Conservation (phyloP, 2,797 vertebrate species). For the Trichosurus vulpecula region DNA sequence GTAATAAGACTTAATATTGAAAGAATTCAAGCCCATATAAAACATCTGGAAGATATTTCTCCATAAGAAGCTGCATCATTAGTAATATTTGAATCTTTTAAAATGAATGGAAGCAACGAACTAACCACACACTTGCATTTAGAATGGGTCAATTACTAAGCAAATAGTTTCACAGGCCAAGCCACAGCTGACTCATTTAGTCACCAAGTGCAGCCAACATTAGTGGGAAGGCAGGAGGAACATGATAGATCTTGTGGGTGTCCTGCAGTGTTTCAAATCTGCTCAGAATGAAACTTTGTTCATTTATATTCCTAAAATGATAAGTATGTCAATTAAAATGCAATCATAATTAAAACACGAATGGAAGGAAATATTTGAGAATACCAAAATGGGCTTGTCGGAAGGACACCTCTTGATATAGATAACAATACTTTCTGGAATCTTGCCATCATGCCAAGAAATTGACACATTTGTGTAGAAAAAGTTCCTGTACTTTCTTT, state of each 20-base stretch:
- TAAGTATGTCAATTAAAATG: neutral
- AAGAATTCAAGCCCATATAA: constrained; percentile 62
- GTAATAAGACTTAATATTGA: constrained; percentile 60
- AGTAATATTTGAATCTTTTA: constrained; percentile 54
- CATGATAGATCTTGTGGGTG: neutral
- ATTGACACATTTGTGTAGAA: neutral
- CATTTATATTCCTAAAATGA: constrained; percentile 18
- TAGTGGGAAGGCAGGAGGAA: neutral
- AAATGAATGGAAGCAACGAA: constrained; percentile 46
- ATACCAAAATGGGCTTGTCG: neutral
- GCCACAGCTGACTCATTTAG: neutral
- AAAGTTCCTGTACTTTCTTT: neutral
- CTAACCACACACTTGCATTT: neutral
- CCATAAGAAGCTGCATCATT: constrained; percentile 22
- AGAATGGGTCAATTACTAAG: constrained; percentile 26
- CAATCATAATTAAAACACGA: neutral
- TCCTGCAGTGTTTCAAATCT: neutral
- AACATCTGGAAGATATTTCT: constrained; percentile 64
- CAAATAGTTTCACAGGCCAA: constrained; percentile 24
- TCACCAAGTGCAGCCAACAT: neutral
- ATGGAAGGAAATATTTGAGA: constrained; percentile 26
- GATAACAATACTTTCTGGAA: neutral
- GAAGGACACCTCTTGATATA: constrained; percentile 13
- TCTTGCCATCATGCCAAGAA: constrained; percentile 11
- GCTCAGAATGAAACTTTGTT: neutral